Evolutionary conservation across 1,140 invertebrate genomes (phyloP), one percentile per base, ranked within the genome.

Genomic region (Pachyrhynchus sulphureomaculatus): DNA sequence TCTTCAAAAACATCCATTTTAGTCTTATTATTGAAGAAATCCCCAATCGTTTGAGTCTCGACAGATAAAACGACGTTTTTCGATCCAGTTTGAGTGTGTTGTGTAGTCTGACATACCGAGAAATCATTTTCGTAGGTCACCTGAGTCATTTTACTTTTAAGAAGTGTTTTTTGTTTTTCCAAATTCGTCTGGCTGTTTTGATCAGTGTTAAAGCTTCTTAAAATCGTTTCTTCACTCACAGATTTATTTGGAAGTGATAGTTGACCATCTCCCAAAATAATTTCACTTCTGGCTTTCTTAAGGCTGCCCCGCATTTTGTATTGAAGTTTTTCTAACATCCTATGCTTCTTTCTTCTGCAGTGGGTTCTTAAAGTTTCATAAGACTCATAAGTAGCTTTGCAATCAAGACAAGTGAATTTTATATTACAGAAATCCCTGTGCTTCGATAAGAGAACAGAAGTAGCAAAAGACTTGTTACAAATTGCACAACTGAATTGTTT

Each of bases 331-430:
- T 67, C 59, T 26, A 73, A 64, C 45, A 74, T 72, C 23, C 60
- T 62, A 70, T 86, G 84, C 6, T 74, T 74, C 32, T 79, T 77
- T 58, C 84, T 66, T 71, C 82, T 80, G 8, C 78, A 75, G 72
- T 86, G 84, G 0, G 83, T 85, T 2, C 82, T 72, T 4, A 86
- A 66, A 4, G 83, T 81, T 69, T 84, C 83, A 55, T 82, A 80
- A 13, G 77, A 79, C 29, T 69, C 70, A 60, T 85, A 86, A 9
- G 67, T 69, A 32, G 76, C 77, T 3, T 76, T 65, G 70, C 85
- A 87, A 9, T 77, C 75, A 13, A 61, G 71, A 67, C 82, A 84
- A 32, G 53, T 77, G 64, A 82, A 86, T 34, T 72, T 72, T 39
- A 72, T 69, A 23, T 79, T 80, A 69, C 80, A 87, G 63, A 79